Evolutionary conservation across 2,113 vertebrate genomes (phyloP).

Genomic region (Phylloscopus trochilus): DNA sequence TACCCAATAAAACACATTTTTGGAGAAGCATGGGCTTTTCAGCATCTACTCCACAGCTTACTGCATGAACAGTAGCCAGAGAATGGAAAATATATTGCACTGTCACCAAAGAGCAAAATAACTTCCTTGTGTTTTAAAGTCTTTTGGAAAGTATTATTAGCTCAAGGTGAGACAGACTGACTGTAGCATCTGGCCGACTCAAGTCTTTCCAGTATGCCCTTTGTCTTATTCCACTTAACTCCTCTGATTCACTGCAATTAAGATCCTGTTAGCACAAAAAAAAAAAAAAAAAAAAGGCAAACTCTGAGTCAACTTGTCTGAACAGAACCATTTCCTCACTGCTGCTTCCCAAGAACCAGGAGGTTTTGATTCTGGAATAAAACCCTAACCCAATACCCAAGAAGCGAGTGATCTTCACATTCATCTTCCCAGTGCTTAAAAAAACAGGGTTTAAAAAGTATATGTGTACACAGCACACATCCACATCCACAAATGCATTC

Average conservation of each 20-base stretch:
- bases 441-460: background rate
- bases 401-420: background rate
- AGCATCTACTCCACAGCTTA: background rate
- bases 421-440: background rate
- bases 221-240: background rate
- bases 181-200: accelerated
- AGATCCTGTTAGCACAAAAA: background rate
- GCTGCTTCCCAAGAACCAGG: background rate
- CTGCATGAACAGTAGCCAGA: background rate
- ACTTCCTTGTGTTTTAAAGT: background rate
- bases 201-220: background rate
- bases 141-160: background rate
- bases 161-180: background rate
- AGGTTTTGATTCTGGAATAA: background rate
- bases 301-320: background rate
- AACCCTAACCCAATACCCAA: background rate
- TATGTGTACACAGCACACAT: background rate
- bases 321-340: background rate
- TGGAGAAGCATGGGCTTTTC: background rate
- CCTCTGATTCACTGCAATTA: background rate
- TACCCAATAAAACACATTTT: background rate
- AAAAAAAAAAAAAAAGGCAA: background rate
- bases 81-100: background rate
- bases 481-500: background rate
- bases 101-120: background rate